phyloP scores from a whole-genome alignment of 2,113 vertebrate genomes.

The Lasiurus borealis region DNA sequence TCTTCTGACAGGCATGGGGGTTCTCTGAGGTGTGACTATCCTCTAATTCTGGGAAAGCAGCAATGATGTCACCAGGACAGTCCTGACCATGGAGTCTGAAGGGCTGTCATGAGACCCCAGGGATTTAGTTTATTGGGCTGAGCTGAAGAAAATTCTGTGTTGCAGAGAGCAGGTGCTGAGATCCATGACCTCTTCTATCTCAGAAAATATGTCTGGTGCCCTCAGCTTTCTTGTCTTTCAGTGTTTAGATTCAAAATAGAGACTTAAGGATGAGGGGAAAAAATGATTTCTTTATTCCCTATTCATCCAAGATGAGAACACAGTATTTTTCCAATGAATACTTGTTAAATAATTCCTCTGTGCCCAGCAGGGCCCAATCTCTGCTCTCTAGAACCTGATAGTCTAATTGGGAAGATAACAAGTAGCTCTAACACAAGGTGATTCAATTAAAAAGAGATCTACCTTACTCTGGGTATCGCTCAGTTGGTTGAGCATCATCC shows the following conservation, averaged over 20 bases:
- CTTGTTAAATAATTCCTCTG: background rate
- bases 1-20: accelerated
- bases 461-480: background rate
- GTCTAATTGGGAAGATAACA: background rate
- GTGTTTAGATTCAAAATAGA: background rate
- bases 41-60: background rate
- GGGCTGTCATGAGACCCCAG: background rate
- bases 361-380: background rate
- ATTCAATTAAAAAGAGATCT: background rate
- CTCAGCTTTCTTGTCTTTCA: background rate
- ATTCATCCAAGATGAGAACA: background rate
- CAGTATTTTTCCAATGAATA: background rate
- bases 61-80: background rate
- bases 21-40: background rate
- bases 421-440: background rate
- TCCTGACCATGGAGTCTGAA: background rate
- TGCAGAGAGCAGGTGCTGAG: background rate
- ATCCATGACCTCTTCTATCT: background rate
- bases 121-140: background rate
- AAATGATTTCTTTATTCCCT: background rate
- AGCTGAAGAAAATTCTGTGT: background rate
- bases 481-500: background rate
- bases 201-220: background rate
- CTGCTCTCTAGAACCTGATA: background rate
- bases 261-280: background rate